Conservation (phyloP, 2,888 invertebrate genomes). For the Napeogenes sylphis region DNA sequence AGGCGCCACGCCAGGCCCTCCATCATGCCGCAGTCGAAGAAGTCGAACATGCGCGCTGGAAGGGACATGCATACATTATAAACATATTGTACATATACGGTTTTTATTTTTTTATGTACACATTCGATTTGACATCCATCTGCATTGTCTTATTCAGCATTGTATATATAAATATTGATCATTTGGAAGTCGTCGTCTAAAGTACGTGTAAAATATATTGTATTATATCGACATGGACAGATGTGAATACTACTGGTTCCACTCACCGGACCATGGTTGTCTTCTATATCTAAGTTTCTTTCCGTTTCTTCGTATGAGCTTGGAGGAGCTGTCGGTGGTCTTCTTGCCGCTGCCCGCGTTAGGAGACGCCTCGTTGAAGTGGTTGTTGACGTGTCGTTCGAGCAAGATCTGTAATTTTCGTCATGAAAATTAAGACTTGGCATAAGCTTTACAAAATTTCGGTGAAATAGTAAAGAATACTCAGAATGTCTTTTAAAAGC, state of each 20-base stretch:
- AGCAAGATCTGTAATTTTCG: slow-evolving; percentile 82
- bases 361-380: slow-evolving; percentile 84
- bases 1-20: slow-evolving; percentile 92
- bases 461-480: slow-evolving; percentile 5
- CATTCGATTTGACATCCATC: no score
- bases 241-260: no score
- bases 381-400: slow-evolving; percentile 95
- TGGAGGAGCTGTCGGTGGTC: slow-evolving; percentile 83
- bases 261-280: slow-evolving; percentile 92
- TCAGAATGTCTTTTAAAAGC: no score
- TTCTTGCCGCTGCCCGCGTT: slow-evolving; percentile 81
- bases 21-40: slow-evolving; percentile 95
- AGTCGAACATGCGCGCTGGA: slow-evolving; percentile 94
- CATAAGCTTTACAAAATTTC: not conserved
- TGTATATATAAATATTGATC: no score
- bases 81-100: no score
- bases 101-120: no score
- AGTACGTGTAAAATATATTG: no score
- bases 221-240: no score
- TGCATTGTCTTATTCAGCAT: no score
- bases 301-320: slow-evolving; percentile 90
- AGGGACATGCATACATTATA: not conserved
- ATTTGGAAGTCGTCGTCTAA: no score
- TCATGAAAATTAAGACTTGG: slow-evolving; percentile 10
- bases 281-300: slow-evolving; percentile 91